Evolutionary conservation across 2,113 vertebrate genomes (phyloP), one percentile per base, ranked within the genome.

Genomic region (Corydoras sp.): DNA sequence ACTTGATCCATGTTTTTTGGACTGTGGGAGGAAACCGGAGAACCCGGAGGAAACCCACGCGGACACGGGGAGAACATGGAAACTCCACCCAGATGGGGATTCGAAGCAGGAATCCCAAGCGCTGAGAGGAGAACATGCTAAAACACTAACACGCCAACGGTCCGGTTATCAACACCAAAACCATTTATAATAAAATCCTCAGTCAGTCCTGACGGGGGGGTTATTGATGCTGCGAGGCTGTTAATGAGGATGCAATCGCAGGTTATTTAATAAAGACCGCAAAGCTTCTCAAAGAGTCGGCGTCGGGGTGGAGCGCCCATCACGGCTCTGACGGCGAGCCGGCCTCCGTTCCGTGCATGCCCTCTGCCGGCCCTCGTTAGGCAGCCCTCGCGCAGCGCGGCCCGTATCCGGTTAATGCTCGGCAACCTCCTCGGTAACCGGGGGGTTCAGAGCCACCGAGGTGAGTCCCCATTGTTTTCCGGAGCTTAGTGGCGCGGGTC

Each of bases 391-490:
- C 63, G 43, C 59, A 66, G 49, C 70, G 59, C 69, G 29, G 67
- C 58, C 11, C 54, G 32, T 55, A 35, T 18, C 53, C 69, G 82
- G 80, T 76, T 81, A 68, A 65, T 30, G 56, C 35, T 43, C 63
- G 82, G 75, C 68, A 76, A 76, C 73, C 62, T 73, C 79, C 54
- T 67, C 75, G 75, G 86, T 78, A 77, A 68, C 53, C 59, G 54
- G 60, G 18, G 18, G 35, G 76, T 61, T 35, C 43, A 7, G 61
- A 50, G 74, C 43, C 83, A 81, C 29, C 7, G 83, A 81, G 85
- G 81, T 77, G 78, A 54, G 76, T 80, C 82, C 85, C 84, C 76
- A 84, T 80, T 85, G 84, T 85, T 83, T 83, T 71, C 51, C 35
- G 76, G 82, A 73, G 75, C 78, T 74, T 77, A 77, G 82, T 82